These are phyloP conservation scores for Aphodius granarius DNA, from an alignment of 2,888 invertebrate genomes.

Conservation along the genomic window DNA sequence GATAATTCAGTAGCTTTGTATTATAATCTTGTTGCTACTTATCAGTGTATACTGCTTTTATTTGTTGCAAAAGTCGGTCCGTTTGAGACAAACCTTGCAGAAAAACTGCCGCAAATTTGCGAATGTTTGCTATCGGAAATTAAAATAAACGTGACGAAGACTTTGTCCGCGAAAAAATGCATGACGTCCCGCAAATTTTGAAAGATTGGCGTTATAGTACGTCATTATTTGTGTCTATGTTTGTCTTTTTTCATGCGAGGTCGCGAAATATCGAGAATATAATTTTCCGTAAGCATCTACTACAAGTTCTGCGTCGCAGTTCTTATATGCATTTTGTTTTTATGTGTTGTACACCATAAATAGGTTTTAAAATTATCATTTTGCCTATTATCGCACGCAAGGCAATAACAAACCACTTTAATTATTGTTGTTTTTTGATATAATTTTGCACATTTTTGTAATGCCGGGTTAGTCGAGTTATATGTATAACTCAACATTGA, in stretches of 20 bases:
- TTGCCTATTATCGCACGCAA: background rate
- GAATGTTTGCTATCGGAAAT: background rate
- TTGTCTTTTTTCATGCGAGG: background rate
- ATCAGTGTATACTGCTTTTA: background rate
- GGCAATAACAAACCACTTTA: background rate
- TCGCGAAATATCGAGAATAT: background rate
- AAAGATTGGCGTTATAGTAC: background rate
- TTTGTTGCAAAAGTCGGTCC: background rate
- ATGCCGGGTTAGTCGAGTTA: too few relatives aligned
- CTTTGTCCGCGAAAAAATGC: slow-evolving; percentile 1
- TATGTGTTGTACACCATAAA: background rate
- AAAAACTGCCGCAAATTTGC: background rate
- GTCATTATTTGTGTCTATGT: background rate
- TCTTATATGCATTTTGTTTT: background rate
- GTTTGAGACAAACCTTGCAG: background rate
- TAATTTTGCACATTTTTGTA: background rate
- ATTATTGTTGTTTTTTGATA: background rate
- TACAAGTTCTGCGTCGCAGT: background rate
- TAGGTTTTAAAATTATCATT: background rate
- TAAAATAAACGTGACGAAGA: slow-evolving; percentile 23
- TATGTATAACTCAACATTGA: too few relatives aligned
- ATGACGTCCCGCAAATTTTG: background rate
- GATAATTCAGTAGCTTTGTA: background rate
- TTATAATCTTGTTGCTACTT: background rate
- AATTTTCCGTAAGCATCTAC: background rate